Evolutionary conservation across 37 sponge, comb jelly and placozoan genomes (phyloP), one percentile per base, ranked within the genome.

Genomic region (Amphimedon queenslandica): DNA sequence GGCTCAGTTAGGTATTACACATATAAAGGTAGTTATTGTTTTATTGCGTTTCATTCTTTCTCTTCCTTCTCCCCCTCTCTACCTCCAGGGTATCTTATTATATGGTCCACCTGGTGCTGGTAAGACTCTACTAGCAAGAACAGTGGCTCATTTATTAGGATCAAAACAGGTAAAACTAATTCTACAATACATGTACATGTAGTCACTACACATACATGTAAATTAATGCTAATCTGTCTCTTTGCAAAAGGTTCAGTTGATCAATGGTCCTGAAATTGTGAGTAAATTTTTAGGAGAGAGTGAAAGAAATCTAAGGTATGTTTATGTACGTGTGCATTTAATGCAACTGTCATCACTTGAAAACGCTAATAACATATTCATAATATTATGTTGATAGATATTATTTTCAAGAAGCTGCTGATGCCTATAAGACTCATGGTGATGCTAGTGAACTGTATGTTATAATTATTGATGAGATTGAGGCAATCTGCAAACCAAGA

Each of bases 71-170:
- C 24, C 64, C 18, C 13, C 64, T 23, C 24, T 28, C 67, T 37
- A 66, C 6, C 35, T 55, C 5, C 42, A 97, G 77, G 97, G 97
- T 55, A 93, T 98, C 35, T 83, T 98, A 18, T 74, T 98, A 27
- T 92, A 95, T 60, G 99, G 99, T 10, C 93, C 99, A 28, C 99
- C 99, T 34, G 99, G 99, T 21, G 81, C 96, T n/a, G 99, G 99
- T 32, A 98, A 98, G 79, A 98, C 99, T 8, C 84, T 98, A 47
- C 83, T 98, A 8, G 99, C 99, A 24, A 66, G 99, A 55, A 95
- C 99, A n/a, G 75, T 86, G 18, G 87, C 71, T 1, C 69, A 80
- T 47, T 80, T 86, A 18, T 66, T 86, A 30, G 87, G 87, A 43
- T 76, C 87, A 53, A 64, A 75, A 56, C 87, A 86, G 72, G 87